Percentiles rank a stretch among this genome's conserved stretches.
These are phyloP conservation scores for Toxostoma redivivum DNA, from an alignment of 2,113 vertebrate species.

Conservation along the genomic window DNA sequence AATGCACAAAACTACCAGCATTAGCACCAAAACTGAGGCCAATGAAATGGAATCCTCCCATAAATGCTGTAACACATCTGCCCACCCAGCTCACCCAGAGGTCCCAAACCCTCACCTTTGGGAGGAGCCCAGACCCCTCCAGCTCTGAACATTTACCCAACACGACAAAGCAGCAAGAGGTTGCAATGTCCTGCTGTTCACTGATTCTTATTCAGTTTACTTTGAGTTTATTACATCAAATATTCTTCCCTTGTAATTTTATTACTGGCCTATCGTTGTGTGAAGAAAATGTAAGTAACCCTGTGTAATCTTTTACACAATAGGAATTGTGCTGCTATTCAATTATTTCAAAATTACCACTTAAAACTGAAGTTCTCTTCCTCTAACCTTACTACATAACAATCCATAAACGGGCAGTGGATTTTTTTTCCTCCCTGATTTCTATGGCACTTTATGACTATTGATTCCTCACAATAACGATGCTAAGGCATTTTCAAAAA, in stretches of 20 bases:
- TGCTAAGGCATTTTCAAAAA: not conserved
- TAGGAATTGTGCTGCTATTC: constrained; percentile 24
- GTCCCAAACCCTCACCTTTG: not conserved
- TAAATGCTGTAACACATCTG: not conserved
- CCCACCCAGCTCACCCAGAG: not conserved
- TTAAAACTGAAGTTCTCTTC: not conserved
- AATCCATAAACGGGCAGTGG: constrained; percentile 2
- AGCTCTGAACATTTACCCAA: not conserved
- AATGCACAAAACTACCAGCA: not conserved
- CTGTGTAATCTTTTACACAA: not conserved
- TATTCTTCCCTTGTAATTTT: constrained; percentile 19
- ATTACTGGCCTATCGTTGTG: not conserved
- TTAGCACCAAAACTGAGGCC: not conserved
- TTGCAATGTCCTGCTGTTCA: not conserved
- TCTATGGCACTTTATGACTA: constrained; percentile 18
- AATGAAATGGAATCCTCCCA: not conserved
- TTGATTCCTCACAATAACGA: not conserved
- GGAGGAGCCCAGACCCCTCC: not conserved
- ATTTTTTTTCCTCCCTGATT: not conserved
- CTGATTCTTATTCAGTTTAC: not conserved
- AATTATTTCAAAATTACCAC: constrained; percentile 49
- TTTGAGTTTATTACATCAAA: constrained; percentile 25
- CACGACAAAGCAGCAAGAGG: not conserved
- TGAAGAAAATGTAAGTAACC: constrained; percentile 28
- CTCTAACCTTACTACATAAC: not conserved